phyloP scores from a whole-genome alignment of 2,113 vertebrate species.

The Hystrix brachyura region DNA sequence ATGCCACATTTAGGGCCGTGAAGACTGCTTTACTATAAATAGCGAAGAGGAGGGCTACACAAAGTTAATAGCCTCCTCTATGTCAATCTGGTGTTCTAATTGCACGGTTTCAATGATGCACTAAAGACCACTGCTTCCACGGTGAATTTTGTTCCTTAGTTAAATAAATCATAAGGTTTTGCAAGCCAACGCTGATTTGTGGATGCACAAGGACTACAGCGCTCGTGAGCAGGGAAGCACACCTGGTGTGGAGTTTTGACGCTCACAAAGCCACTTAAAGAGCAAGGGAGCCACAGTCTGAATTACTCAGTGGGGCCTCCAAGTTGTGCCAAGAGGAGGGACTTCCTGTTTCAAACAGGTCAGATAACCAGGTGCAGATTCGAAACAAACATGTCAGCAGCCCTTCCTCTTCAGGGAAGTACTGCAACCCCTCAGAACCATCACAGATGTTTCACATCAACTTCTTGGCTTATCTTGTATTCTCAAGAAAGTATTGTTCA shows the following conservation, averaged over 20 bases:
- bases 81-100: background rate
- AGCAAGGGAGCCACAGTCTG: background rate
- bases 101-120: background rate
- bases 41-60: background rate
- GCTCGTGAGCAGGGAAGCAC: background rate
- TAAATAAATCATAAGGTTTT: background rate
- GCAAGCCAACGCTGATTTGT: constrained; percentile 48
- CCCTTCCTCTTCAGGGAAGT: background rate
- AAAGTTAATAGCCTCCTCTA: background rate
- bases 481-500: background rate
- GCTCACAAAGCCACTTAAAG: constrained; percentile 3
- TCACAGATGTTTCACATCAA: background rate
- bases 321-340: background rate
- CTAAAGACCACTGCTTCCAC: background rate
- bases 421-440: background rate
- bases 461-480: constrained; percentile 10
- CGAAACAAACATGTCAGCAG: background rate
- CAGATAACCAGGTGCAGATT: background rate
- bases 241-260: constrained; percentile 43
- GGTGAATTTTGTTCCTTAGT: constrained; percentile 49
- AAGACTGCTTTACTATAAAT: background rate
- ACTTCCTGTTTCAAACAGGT: background rate
- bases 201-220: background rate
- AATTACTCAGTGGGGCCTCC: background rate
- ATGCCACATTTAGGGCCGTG: background rate